A percentile compares a stretch with the other conserved stretches of the same genome.
Conservation (phyloP, 2,797 vertebrate species). For the Pseudocheirus occidentalis region DNA sequence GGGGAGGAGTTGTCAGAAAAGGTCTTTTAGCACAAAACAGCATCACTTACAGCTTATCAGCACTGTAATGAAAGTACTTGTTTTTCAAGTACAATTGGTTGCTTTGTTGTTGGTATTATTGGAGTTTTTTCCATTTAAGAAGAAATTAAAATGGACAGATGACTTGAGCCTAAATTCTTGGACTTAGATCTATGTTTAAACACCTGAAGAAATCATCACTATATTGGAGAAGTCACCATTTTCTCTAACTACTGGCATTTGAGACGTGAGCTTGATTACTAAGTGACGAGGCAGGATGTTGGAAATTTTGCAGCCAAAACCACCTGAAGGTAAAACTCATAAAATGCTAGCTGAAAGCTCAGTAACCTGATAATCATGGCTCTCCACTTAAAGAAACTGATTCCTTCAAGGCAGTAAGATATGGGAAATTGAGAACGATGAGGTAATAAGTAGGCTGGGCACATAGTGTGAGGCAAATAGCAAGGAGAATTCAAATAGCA, state of each 20-base stretch:
- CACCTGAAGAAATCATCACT: slow-evolving; percentile 15
- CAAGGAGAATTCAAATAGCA: slow-evolving; percentile 61
- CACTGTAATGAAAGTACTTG: neutral
- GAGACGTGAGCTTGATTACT: slow-evolving; percentile 43
- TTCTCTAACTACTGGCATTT: slow-evolving; percentile 42
- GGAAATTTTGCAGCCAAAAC: slow-evolving; percentile 35
- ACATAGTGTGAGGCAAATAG: slow-evolving; percentile 52
- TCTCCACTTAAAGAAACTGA: slow-evolving; percentile 13
- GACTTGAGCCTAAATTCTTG: neutral
- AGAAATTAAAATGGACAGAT: neutral
- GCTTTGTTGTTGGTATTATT: neutral
- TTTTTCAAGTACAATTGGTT: neutral
- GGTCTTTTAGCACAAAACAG: neutral
- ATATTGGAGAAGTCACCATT: slow-evolving; percentile 51
- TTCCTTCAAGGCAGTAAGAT: slow-evolving; percentile 63
- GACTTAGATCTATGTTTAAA: slow-evolving; percentile 1
- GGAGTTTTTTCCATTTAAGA: neutral
- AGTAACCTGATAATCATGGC: slow-evolving; percentile 38
- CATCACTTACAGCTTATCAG: neutral
- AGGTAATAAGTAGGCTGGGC: slow-evolving; percentile 65
- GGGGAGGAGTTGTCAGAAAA: neutral
- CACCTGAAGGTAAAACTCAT: slow-evolving; percentile 29
- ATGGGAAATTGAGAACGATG: slow-evolving; percentile 64
- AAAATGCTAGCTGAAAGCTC: neutral
- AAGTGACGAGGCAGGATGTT: slow-evolving; percentile 48